Percentiles rank a stretch among this genome's conserved stretches.
phyloP scores from a whole-genome alignment of 2,888 invertebrate genomes.

The Apoderus coryli region DNA sequence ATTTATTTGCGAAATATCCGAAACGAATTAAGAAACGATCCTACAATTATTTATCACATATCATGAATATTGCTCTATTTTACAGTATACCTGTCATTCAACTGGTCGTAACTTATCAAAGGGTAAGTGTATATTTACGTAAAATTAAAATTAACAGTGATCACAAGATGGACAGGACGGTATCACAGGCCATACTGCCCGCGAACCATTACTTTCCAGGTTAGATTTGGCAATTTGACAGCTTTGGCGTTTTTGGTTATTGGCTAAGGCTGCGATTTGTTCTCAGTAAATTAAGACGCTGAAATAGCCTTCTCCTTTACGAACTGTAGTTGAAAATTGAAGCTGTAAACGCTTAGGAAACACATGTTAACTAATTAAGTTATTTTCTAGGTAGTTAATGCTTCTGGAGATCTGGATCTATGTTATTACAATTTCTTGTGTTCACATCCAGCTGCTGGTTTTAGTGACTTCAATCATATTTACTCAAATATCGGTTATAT shows the following conservation, averaged over 20 bases:
- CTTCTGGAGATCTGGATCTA: constrained; percentile 71
- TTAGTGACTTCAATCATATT: constrained; percentile 77
- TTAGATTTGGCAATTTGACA: no score
- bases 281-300: no score
- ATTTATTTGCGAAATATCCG: constrained; percentile 43
- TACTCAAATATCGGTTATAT: constrained; percentile 74
- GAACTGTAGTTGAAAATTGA: no score
- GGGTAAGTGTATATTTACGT: constrained; percentile 36
- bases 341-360: no score
- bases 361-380: constrained; percentile 1
- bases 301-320: no score
- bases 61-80: constrained; percentile 65
- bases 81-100: constrained; percentile 78
- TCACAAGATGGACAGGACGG: no score
- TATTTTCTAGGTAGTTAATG: constrained; percentile 48
- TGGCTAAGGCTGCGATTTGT: no score
- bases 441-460: constrained; percentile 55
- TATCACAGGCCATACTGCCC: no score
- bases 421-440: constrained; percentile 87
- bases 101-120: constrained; percentile 64
- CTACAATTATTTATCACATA: constrained; percentile 57
- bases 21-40: constrained; percentile 45
- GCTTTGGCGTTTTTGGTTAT: no score
- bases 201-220: no score
- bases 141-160: constrained; percentile 1